Base-by-base conservation (phyloP, 2,113 vertebrate species). In the Ramphastos sulfuratus region DNA sequence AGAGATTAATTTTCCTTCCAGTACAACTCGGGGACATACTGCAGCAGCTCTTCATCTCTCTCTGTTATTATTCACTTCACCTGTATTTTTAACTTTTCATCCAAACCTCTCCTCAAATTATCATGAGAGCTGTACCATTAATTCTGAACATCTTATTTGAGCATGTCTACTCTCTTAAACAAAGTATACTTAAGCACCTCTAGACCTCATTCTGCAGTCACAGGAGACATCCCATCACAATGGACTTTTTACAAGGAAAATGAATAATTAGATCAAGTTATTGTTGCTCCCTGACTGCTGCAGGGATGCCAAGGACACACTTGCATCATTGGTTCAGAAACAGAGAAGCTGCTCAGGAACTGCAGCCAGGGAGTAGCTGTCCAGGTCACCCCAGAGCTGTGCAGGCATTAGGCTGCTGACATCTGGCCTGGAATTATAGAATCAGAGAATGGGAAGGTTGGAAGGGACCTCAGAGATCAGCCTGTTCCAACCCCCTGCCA, bases 91-190 rank as follows among this genome's bases (percentile, higher is more conserved):
- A 95, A 91, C 91, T 96, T 95, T 82, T 73, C 91, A 79, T 90
- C 92, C 93, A 83, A 92, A 79, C 69, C 94, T 89, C 95, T 89
- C 75, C 69, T 94, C 65, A 20, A 95, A 95, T 96, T 78, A 94
- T 39, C 95, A 82, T 21, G 92, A 96, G 94, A 92, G 92, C 89
- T 95, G 92, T 83, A 81, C 81, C 85, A 91, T 96, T 95, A 96
- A 96, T 94, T 95, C 60, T 16, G 74, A 96, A 87, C 92, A 94
- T 92, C 77, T 89, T 89, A 83, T 61, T 95, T 70, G 55, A 86
- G 89, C 81, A 12, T 44, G 89, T 92, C 89, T 92, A 2, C 65
- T 89, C 93, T 91, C 91, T 95, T 89, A 85, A 91, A 95, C 93
- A 92, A 94, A 94, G 95, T 78, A 76, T 7, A 33, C 90, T 83